Conservation (phyloP, 2,888 invertebrate species). For the Drosophila hamatofila region DNA sequence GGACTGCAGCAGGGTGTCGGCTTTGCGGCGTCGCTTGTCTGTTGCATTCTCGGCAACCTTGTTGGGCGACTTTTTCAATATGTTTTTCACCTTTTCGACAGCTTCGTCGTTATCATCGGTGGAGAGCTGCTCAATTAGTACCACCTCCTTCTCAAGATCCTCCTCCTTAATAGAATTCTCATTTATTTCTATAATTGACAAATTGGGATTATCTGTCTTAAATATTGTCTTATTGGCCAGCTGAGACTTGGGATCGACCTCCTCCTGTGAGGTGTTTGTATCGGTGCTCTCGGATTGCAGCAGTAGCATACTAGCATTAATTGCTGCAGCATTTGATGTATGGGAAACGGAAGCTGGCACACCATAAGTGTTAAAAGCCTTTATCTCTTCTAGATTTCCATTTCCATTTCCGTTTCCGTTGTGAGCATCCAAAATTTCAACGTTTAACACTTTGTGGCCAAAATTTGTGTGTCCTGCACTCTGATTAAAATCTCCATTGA, state of each 20-base stretch:
- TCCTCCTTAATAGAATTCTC: conserved; percentile 81
- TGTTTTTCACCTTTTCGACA: conserved; percentile 54
- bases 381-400: conserved; percentile 34
- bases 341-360: conserved; percentile 17
- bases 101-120: conserved; percentile 73
- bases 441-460: conserved; percentile 59
- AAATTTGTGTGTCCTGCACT: conserved; percentile 42
- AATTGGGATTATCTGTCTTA: conserved; percentile 84
- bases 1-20: conserved; percentile 81
- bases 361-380: conserved; percentile 23
- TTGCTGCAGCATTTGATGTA: conserved; percentile 36
- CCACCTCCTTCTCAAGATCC: conserved; percentile 79
- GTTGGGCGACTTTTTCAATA: conserved; percentile 59
- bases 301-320: conserved; percentile 74
- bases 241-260: conserved; percentile 85
- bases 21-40: conserved; percentile 82
- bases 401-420: conserved; percentile 58
- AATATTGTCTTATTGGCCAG: conserved; percentile 85
- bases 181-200: conserved; percentile 86
- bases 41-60: conserved; percentile 42
- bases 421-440: conserved; percentile 69
- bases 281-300: conserved; percentile 84
- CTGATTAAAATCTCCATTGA: conserved; percentile 47
- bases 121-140: conserved; percentile 80
- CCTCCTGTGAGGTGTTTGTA: conserved; percentile 83